A percentile compares a stretch with the other conserved stretches of the same genome.
These are phyloP conservation scores for Cottoperca gobio DNA, from an alignment of 2,797 vertebrate genomes.

Conservation along the genomic window DNA sequence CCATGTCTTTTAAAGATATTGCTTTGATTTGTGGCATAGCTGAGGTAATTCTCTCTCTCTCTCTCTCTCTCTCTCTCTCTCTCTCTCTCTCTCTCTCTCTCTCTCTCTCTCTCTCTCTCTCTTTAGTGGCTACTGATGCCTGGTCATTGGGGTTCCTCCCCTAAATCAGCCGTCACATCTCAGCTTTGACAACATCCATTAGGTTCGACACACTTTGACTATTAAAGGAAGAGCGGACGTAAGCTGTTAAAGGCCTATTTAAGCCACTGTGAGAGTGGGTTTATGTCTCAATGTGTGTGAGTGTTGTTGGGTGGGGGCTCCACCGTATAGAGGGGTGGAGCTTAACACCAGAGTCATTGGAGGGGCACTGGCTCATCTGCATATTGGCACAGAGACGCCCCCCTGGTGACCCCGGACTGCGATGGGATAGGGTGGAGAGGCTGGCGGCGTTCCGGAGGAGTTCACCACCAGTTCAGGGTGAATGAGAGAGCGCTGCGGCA, in stretches of 20 bases:
- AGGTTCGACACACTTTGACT: constrained; percentile 80
- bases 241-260: constrained; percentile 80
- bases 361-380: constrained; percentile 81
- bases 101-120: constrained; percentile 29
- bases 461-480: constrained; percentile 83
- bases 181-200: constrained; percentile 82
- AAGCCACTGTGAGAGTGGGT: constrained; percentile 54
- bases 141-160: constrained; percentile 61
- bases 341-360: constrained; percentile 77
- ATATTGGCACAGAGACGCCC: constrained; percentile 84
- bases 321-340: constrained; percentile 72
- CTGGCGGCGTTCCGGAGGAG: constrained; percentile 74
- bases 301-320: constrained; percentile 27
- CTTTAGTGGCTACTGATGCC: constrained; percentile 53
- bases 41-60: constrained; percentile 64
- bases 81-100: constrained; percentile 35
- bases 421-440: constrained; percentile 74
- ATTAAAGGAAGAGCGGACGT: constrained; percentile 77
- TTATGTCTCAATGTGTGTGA: constrained; percentile 51
- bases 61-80: constrained; percentile 35
- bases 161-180: constrained; percentile 78
- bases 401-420: constrained; percentile 76
- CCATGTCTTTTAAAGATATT: constrained; percentile 78
- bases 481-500: constrained; percentile 74
- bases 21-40: constrained; percentile 77